phyloP scores from a whole-genome alignment of 1,140 invertebrate genomes.

The Trichoplusia ni region DNA sequence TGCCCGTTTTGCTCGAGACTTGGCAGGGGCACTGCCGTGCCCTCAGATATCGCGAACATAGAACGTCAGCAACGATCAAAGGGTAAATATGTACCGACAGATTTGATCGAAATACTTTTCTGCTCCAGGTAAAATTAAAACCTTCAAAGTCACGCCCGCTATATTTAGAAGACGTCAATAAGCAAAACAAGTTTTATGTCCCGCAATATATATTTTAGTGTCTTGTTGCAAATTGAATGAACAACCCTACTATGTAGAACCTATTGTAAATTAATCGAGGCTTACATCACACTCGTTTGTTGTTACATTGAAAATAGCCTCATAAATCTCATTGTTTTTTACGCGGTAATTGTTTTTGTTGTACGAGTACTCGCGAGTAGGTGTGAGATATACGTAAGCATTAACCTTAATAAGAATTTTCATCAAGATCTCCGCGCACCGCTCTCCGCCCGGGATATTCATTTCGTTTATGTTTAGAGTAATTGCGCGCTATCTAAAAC shows the following conservation, averaged over 20 bases:
- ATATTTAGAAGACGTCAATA: too few species aligned
- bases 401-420: constrained; percentile 11
- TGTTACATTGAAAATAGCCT: constrained; percentile 1
- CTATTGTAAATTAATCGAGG: constrained; percentile 13
- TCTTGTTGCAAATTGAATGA: too few species aligned
- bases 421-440: neutral
- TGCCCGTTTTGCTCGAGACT: too few species aligned
- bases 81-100: too few species aligned
- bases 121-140: too few species aligned
- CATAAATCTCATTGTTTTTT: constrained; percentile 15
- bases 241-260: neutral
- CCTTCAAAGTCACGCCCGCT: too few species aligned
- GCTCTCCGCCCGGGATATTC: neutral
- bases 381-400: neutral
- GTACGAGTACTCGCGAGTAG: neutral
- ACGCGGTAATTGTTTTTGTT: constrained; percentile 3
- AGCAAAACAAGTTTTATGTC: too few species aligned
- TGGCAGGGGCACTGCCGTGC: too few species aligned
- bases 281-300: neutral
- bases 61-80: too few species aligned
- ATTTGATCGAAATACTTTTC: too few species aligned
- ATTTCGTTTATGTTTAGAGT: constrained; percentile 13
- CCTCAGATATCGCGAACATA: too few species aligned
- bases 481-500: constrained; percentile 12
- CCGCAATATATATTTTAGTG: too few species aligned